A percentile compares a stretch with the other conserved stretches of the same genome.
These are phyloP conservation scores for Nemurella pictetii DNA, from an alignment of 2,888 invertebrate genomes.

Conservation along the genomic window DNA sequence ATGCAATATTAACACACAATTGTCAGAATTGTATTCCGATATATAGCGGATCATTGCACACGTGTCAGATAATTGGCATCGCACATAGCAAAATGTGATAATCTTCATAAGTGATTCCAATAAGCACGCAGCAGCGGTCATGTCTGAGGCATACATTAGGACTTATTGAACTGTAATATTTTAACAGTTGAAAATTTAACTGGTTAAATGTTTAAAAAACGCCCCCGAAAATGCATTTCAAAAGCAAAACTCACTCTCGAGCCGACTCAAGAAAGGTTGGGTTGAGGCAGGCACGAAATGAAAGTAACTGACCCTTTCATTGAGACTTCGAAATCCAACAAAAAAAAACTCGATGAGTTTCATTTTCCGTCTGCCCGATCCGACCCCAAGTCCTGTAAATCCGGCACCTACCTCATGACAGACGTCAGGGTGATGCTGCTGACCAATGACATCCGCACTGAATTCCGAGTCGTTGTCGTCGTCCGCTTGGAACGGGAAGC, in stretches of 20 bases:
- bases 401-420: conserved; percentile 7
- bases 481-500: background rate
- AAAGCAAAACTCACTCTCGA: too few relatives aligned
- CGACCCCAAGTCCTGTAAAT: background rate
- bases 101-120: too few relatives aligned
- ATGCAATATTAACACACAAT: background rate
- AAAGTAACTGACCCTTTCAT: background rate
- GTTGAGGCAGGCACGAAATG: background rate
- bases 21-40: too few relatives aligned
- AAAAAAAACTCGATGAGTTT: background rate
- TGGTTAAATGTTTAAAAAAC: too few relatives aligned
- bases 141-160: background rate
- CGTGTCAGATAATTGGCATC: background rate
- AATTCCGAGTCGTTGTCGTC: background rate
- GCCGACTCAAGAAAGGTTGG: too few relatives aligned
- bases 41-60: background rate
- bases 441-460: background rate
- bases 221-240: too few relatives aligned
- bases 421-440: conserved; percentile 10
- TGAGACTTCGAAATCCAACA: background rate
- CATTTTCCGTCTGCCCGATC: background rate
- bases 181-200: background rate
- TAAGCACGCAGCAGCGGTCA: background rate
- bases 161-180: background rate
- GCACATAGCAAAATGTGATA: background rate